phyloP scores from a whole-genome alignment of 2,113 vertebrate species.

The Crotalus helleri region DNA sequence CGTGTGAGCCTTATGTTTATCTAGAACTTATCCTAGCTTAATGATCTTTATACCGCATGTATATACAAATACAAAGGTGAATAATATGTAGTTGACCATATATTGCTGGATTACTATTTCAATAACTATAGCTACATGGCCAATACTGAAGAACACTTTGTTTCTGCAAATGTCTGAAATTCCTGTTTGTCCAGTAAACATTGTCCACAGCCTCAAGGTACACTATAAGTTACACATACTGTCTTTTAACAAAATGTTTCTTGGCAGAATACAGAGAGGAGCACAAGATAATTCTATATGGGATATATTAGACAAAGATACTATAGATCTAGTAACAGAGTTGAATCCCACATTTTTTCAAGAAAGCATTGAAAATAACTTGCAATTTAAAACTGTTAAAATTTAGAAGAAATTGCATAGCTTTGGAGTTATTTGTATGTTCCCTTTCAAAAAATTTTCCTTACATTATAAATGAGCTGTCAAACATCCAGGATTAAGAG shows the following conservation, averaged over 20 bases:
- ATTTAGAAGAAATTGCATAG: background rate
- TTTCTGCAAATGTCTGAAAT: background rate
- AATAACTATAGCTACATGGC: background rate
- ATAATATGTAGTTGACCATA: background rate
- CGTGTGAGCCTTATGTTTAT: background rate
- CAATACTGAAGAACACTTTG: background rate
- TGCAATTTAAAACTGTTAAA: background rate
- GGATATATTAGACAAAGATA: background rate
- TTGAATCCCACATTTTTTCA: background rate
- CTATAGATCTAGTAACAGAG: background rate
- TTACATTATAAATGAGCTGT: background rate
- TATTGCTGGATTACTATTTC: background rate
- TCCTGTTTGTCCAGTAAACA: background rate
- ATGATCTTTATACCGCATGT: background rate
- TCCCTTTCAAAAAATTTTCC: background rate
- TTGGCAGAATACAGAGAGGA: background rate
- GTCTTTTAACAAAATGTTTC: background rate
- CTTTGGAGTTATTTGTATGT: background rate
- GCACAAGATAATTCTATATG: background rate
- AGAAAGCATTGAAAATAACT: background rate
- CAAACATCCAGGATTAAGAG: background rate
- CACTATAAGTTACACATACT: no score
- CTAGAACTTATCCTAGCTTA: background rate
- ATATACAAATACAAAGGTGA: background rate
- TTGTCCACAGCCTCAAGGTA: background rate